A percentile compares a stretch with the other conserved stretches of the same genome.
Evolutionary conservation across 2,797 vertebrate species (phyloP).

Genomic region (Acestrorhynchus altus): DNA sequence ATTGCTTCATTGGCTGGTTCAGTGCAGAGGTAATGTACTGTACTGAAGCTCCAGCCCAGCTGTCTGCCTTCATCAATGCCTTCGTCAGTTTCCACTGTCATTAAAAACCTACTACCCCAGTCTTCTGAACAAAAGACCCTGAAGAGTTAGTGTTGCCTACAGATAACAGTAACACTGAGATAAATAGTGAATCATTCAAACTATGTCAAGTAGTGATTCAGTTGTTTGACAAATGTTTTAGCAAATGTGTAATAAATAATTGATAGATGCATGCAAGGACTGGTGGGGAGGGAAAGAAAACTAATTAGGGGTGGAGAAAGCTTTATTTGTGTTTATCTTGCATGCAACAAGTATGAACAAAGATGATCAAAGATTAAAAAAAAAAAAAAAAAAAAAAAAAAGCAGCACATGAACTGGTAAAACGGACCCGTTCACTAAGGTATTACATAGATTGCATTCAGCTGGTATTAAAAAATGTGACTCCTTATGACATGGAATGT

Average conservation of each 20-base stretch:
- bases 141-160: conserved; percentile 21
- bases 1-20: conserved; percentile 53
- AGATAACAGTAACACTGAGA: conserved; percentile 9
- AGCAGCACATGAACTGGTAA: conserved; percentile 27
- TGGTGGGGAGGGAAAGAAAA: background rate
- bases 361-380: conserved; percentile 42
- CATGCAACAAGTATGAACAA: conserved; percentile 61
- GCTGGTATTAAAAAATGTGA: conserved; percentile 1
- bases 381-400: too few species aligned
- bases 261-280: conserved; percentile 33
- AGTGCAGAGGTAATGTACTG: conserved; percentile 84
- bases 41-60: conserved; percentile 60
- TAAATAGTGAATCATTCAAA: conserved; percentile 7
- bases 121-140: conserved; percentile 37
- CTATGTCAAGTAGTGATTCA: background rate
- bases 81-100: conserved; percentile 63
- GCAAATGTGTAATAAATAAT: conserved; percentile 46
- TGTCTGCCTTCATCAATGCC: conserved; percentile 65
- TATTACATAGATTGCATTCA: conserved; percentile 13
- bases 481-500: conserved; percentile 56
- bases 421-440: background rate
- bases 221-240: conserved; percentile 46
- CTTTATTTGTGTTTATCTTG: conserved; percentile 57
- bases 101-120: conserved; percentile 56
- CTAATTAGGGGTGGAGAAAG: conserved; percentile 60